These are phyloP conservation scores for Cephonodes hylas DNA, from an alignment of 2,888 invertebrate genomes.

Conservation along the genomic window DNA sequence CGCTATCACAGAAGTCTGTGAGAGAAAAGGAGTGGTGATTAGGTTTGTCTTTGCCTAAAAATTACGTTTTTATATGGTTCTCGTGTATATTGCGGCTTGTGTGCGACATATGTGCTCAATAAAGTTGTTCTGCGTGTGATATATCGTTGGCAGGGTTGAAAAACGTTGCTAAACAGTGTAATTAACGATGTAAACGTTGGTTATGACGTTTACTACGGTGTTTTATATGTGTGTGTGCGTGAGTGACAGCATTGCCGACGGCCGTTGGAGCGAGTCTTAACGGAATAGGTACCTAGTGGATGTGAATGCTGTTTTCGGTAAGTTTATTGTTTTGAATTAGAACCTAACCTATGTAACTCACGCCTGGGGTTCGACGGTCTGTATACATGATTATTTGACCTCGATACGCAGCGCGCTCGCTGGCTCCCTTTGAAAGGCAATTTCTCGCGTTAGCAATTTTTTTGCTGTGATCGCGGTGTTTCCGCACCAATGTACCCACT, in stretches of 20 bases:
- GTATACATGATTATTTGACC: conserved; percentile 48
- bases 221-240: conserved; percentile 61
- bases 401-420: conserved; percentile 52
- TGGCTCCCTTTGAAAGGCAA: conserved; percentile 59
- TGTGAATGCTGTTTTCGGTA: conserved; percentile 68
- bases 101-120: conserved; percentile 54
- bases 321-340: conserved; percentile 61
- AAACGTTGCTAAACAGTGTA: conserved; percentile 63
- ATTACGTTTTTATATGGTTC: conserved; percentile 72
- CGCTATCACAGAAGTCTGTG: conserved; percentile 78
- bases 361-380: conserved; percentile 46
- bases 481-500: conserved; percentile 47
- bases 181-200: conserved; percentile 74
- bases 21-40: conserved; percentile 82
- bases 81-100: conserved; percentile 51
- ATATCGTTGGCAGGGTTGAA: conserved; percentile 60
- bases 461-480: conserved; percentile 40
- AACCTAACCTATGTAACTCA: conserved; percentile 58
- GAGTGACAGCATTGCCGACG: conserved; percentile 73
- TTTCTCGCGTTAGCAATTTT: conserved; percentile 53
- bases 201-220: conserved; percentile 76
- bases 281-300: conserved; percentile 57
- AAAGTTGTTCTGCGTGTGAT: conserved; percentile 54
- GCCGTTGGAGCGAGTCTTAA: conserved; percentile 77
- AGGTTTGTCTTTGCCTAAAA: conserved; percentile 71